Percentiles rank a stretch among this genome's conserved stretches.
Conservation (phyloP, 1,140 invertebrate species). For the Steinernema feltiae region DNA sequence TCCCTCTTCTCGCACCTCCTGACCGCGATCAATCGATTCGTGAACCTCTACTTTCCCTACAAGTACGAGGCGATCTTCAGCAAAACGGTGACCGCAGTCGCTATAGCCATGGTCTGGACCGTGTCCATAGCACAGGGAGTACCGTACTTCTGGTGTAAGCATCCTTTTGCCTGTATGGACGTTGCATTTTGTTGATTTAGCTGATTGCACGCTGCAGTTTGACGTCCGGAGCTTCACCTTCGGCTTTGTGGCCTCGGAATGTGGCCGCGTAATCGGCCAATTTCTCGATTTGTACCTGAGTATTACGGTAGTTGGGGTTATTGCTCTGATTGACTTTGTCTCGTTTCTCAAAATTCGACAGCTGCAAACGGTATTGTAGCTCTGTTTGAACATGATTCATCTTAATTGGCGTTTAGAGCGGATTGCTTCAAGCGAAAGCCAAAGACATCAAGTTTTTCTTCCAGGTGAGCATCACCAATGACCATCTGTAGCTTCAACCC, state of each 20-base stretch:
- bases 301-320: not conserved
- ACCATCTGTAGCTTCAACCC: too few relatives aligned
- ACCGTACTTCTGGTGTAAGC: not conserved
- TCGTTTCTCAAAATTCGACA: not conserved
- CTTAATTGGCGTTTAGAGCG: too few relatives aligned
- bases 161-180: not conserved
- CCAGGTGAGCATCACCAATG: too few relatives aligned
- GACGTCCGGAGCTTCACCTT: not conserved
- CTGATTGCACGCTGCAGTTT: not conserved
- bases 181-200: not conserved
- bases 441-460: constrained; percentile 4
- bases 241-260: not conserved
- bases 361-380: not conserved
- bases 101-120: not conserved
- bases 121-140: not conserved
- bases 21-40: not conserved
- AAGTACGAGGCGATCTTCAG: not conserved
- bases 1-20: not conserved
- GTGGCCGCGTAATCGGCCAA: not conserved
- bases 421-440: too few relatives aligned
- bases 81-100: not conserved
- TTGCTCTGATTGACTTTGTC: not conserved
- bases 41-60: not conserved
- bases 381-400: not conserved
- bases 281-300: not conserved